These are phyloP conservation scores for Liopterus haemorrhoidalis DNA, from an alignment of 2,888 invertebrate species.

Conservation along the genomic window DNA sequence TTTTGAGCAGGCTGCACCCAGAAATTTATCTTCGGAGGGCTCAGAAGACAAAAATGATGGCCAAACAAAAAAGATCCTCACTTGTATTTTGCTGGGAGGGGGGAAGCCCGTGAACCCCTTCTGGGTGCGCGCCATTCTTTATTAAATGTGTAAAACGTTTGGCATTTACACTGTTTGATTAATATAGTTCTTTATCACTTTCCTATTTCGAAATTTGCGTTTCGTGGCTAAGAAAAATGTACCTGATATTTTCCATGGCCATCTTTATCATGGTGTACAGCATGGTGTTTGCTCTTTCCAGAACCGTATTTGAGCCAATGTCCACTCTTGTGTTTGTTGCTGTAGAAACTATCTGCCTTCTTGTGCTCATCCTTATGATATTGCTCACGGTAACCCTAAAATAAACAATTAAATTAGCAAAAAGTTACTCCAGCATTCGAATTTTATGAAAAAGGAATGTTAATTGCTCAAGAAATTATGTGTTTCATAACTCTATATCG, in stretches of 20 bases:
- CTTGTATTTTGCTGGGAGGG: too few species aligned
- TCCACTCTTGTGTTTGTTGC: conserved; percentile 44
- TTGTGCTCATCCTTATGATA: conserved; percentile 47
- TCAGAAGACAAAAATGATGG: too few species aligned
- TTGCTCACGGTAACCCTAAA: conserved; percentile 45
- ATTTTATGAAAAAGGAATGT: too few species aligned
- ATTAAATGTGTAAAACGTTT: background rate
- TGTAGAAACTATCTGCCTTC: conserved; percentile 46
- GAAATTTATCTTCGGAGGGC: too few species aligned
- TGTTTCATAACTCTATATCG: too few species aligned
- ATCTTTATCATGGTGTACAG: conserved; percentile 32
- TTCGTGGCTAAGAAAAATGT: conserved; percentile 20
- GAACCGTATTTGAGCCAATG: conserved; percentile 42
- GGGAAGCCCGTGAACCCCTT: too few species aligned
- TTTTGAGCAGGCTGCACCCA: too few species aligned
- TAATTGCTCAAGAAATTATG: too few species aligned
- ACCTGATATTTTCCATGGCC: conserved; percentile 34
- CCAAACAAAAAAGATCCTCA: too few species aligned
- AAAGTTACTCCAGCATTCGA: too few species aligned
- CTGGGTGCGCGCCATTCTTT: background rate
- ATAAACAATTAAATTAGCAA: too few species aligned
- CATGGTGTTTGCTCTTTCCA: conserved; percentile 39
- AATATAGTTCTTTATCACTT: conserved; percentile 1
- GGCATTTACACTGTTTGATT: background rate
- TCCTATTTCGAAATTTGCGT: too few species aligned